These are phyloP conservation scores for Mystacides longicornis DNA, from an alignment of 2,888 invertebrate genomes.

Conservation along the genomic window DNA sequence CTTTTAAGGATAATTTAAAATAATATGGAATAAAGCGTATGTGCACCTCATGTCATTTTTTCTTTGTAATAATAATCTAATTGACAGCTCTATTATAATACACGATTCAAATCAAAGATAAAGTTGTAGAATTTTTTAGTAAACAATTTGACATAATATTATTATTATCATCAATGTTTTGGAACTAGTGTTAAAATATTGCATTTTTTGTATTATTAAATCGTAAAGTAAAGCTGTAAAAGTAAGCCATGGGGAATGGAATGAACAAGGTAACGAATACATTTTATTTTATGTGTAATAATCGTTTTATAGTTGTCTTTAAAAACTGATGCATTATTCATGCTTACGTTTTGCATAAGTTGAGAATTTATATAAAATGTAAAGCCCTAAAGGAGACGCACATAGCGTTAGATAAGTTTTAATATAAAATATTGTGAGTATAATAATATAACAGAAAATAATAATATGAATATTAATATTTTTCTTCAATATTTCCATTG, in stretches of 20 bases:
- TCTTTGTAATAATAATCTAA: no score
- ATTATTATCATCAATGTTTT: neutral
- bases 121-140: neutral
- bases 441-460: no score
- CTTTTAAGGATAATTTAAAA: neutral
- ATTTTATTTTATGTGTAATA: neutral
- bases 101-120: neutral
- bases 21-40: neutral
- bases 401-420: no score
- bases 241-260: constrained; percentile 74
- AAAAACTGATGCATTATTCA: no score
- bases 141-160: neutral
- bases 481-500: no score
- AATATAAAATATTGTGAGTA: no score
- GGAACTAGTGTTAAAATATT: neutral
- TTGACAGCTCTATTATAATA: no score
- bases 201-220: neutral
- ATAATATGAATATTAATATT: no score
- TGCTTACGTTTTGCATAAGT: no score
- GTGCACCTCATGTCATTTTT: no score
- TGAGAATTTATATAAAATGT: no score
- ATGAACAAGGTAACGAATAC: constrained; percentile 70
- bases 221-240: neutral
- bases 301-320: neutral
- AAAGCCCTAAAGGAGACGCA: no score